phyloP scores from a whole-genome alignment of 2,888 invertebrate species.

The Diadegma fenestrale region DNA sequence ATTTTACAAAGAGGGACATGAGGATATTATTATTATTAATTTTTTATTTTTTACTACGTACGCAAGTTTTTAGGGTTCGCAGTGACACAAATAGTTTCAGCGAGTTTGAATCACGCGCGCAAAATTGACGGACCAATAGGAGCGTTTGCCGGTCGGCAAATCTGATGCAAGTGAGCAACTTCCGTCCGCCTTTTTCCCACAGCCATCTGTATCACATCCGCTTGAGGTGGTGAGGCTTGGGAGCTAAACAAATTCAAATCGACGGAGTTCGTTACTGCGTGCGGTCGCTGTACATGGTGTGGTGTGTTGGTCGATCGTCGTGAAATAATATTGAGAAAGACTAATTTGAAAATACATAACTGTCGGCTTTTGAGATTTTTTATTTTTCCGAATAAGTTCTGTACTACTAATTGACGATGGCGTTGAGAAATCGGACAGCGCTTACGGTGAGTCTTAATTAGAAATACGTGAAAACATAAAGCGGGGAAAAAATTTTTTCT shows the following conservation, averaged over 20 bases:
- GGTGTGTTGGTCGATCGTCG: slow-evolving; percentile 69
- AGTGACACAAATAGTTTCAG: background rate
- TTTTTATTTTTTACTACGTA: background rate
- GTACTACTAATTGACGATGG: slow-evolving; percentile 75
- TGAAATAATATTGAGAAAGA: slow-evolving; percentile 33
- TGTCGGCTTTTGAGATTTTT: slow-evolving; percentile 40
- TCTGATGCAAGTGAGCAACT: background rate
- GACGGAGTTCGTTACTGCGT: slow-evolving; percentile 76
- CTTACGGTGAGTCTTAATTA: slow-evolving; percentile 75
- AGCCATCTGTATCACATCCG: slow-evolving; percentile 58
- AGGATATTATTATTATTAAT: background rate
- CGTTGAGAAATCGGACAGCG: slow-evolving; percentile 78
- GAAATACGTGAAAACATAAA: slow-evolving; percentile 24
- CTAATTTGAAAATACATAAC: slow-evolving; percentile 14
- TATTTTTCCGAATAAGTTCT: slow-evolving; percentile 52
- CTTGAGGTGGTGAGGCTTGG: slow-evolving; percentile 34
- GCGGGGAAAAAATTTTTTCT: slow-evolving; percentile 22
- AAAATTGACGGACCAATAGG: background rate
- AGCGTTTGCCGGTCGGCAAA: slow-evolving; percentile 26
- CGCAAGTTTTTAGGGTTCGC: background rate
- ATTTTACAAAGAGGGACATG: background rate
- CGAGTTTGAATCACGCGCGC: slow-evolving; percentile 46
- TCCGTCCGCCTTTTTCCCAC: slow-evolving; percentile 64
- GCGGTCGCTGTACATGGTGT: slow-evolving; percentile 49
- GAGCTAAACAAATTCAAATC: slow-evolving; percentile 80